Conservation (phyloP, 2,113 vertebrate species). For the Chaetops frenatus region DNA sequence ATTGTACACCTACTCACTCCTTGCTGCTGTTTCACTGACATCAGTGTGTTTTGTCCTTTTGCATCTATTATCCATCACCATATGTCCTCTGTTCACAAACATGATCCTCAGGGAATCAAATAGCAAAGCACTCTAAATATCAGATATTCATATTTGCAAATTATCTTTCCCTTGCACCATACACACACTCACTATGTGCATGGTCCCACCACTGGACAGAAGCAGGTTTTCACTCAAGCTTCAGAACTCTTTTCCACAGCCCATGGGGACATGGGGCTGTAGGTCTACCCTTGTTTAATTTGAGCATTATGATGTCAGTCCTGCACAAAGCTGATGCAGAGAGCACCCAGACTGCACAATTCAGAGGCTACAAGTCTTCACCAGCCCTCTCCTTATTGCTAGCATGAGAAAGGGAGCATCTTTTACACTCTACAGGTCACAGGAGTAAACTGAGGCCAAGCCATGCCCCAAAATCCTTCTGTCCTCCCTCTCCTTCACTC, state of each 20-base stretch:
- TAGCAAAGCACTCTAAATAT: not conserved
- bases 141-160: not conserved
- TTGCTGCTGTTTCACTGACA: not conserved
- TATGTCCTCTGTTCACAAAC: not conserved
- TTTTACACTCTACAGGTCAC: too few species aligned
- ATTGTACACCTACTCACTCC: not conserved
- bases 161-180: not conserved
- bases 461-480: not conserved
- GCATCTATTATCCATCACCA: not conserved
- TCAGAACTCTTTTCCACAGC: not conserved
- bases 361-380: too few species aligned
- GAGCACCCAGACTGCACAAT: too few species aligned
- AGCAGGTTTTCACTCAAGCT: not conserved
- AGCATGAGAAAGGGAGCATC: too few species aligned
- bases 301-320: too few species aligned
- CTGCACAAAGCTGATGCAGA: too few species aligned
- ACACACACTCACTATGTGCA: not conserved
- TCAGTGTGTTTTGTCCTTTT: conserved; percentile 12
- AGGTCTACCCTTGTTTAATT: too few species aligned
- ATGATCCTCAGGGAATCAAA: not conserved
- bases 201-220: not conserved
- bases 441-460: too few species aligned
- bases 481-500: not conserved
- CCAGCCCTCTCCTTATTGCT: too few species aligned
- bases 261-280: not conserved